phyloP scores from a whole-genome alignment of 2,888 invertebrate genomes.

The Erebia epiphron region DNA sequence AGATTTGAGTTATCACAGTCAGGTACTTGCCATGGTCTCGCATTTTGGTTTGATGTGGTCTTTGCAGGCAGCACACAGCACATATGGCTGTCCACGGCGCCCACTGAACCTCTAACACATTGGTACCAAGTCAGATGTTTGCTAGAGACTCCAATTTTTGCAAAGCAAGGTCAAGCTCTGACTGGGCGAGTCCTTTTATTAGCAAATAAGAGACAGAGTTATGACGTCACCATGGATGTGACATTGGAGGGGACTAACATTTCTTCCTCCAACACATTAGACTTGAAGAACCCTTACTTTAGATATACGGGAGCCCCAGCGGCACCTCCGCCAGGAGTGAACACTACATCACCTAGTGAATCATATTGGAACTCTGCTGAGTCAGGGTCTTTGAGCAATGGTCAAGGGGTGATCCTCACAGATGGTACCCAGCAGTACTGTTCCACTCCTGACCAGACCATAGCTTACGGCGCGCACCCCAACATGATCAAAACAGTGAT shows the following conservation, averaged over 20 bases:
- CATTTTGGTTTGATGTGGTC: slow-evolving; percentile 99
- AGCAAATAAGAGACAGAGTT: slow-evolving; percentile 98
- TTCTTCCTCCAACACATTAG: slow-evolving; percentile 92
- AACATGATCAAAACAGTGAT: slow-evolving; percentile 80
- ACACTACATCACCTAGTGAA: slow-evolving; percentile 96
- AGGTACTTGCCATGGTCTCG: slow-evolving; percentile 97
- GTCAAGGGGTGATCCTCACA: slow-evolving; percentile 71
- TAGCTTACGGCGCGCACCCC: slow-evolving; percentile 69
- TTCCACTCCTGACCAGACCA: slow-evolving; percentile 66
- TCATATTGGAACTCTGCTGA: slow-evolving; percentile 94
- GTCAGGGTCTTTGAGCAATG: slow-evolving; percentile 75
- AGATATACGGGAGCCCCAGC: slow-evolving; percentile 97
- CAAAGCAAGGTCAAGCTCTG: slow-evolving; percentile 95
- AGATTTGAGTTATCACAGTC: slow-evolving; percentile 96
- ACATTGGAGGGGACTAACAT: slow-evolving; percentile 94
- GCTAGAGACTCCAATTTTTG: slow-evolving; percentile 95
- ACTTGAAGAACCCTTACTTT: slow-evolving; percentile 99
- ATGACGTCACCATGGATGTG: slow-evolving; percentile 98
- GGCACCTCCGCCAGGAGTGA: slow-evolving; percentile 95
- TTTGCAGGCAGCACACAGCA: slow-evolving; percentile 95
- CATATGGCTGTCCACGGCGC: slow-evolving; percentile 98
- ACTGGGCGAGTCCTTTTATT: slow-evolving; percentile 93
- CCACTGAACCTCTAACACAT: slow-evolving; percentile 98
- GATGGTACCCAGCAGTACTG: slow-evolving; percentile 74
- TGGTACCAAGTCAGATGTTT: slow-evolving; percentile 99